These are phyloP conservation scores for Erannis defoliaria DNA, from an alignment of 2,888 invertebrate genomes.

Conservation along the genomic window DNA sequence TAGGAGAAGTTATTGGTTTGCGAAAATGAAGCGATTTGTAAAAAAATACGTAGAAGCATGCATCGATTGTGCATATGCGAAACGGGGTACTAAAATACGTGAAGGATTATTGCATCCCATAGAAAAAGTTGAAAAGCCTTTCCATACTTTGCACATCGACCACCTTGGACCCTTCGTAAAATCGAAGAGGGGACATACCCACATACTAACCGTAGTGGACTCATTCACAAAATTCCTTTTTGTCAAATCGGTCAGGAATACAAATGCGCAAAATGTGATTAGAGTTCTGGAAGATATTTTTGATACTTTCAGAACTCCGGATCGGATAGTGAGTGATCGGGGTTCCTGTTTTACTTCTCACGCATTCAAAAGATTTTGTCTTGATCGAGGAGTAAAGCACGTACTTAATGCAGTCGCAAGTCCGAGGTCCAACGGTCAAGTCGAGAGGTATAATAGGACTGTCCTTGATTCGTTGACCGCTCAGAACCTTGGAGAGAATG, in stretches of 20 bases:
- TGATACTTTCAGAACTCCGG: background rate
- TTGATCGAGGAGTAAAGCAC: background rate
- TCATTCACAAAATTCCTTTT: background rate
- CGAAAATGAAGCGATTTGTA: background rate
- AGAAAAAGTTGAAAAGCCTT: background rate
- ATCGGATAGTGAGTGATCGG: background rate
- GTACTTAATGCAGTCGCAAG: background rate
- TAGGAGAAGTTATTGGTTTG: background rate
- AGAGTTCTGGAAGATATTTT: background rate
- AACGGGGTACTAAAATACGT: background rate
- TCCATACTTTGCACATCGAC: background rate
- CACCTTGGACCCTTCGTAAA: background rate
- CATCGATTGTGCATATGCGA: background rate
- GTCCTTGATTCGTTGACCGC: background rate
- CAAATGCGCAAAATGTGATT: background rate
- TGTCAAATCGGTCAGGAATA: background rate
- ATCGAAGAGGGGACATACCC: background rate
- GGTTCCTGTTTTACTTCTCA: background rate
- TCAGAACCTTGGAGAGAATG: background rate
- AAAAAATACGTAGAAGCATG: background rate
- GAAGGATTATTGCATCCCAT: background rate
- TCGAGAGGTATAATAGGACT: background rate
- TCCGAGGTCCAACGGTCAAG: constrained; percentile 4
- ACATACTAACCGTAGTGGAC: background rate
- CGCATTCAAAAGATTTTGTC: background rate